phyloP scores from a whole-genome alignment of 2,797 vertebrate genomes.

The Cynodonichthys magdalenae region DNA sequence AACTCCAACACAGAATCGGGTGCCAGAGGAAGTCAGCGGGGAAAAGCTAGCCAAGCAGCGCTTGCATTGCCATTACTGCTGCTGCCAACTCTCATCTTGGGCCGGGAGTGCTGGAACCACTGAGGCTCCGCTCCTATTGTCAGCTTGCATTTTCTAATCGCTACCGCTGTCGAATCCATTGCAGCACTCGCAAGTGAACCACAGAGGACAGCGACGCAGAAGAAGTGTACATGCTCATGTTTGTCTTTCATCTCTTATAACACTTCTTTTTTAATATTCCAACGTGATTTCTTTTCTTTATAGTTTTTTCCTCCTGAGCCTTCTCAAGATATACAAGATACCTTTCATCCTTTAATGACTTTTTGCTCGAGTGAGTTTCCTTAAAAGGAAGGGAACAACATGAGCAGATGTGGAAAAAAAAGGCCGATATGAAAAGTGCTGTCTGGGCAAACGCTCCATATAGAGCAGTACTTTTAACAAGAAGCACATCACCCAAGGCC shows the following conservation, averaged over 20 bases:
- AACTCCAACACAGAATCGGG: slow-evolving; percentile 75
- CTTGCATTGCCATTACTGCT: slow-evolving; percentile 62
- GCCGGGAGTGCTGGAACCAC: slow-evolving; percentile 69
- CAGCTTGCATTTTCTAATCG: slow-evolving; percentile 31
- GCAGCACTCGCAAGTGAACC: slow-evolving; percentile 35
- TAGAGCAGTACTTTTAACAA: slow-evolving; percentile 60
- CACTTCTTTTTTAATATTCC: slow-evolving; percentile 24
- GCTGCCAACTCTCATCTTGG: slow-evolving; percentile 66
- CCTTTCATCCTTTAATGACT: slow-evolving; percentile 31
- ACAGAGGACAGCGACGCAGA: slow-evolving; percentile 37
- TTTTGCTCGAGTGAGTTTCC: slow-evolving; percentile 35
- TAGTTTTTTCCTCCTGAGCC: slow-evolving; percentile 28
- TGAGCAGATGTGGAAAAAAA: slow-evolving; percentile 35
- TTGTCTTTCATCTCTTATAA: slow-evolving; percentile 10
- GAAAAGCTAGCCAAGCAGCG: slow-evolving; percentile 40
- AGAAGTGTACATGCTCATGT: slow-evolving; percentile 44
- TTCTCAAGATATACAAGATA: slow-evolving; percentile 50
- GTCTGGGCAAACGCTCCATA: slow-evolving; percentile 64
- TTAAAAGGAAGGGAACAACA: slow-evolving; percentile 43
- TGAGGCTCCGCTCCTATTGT: slow-evolving; percentile 38
- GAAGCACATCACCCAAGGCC: slow-evolving; percentile 68
- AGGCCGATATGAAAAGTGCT: slow-evolving; percentile 66
- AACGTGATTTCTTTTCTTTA: slow-evolving; percentile 22
- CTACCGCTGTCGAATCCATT: slow-evolving; percentile 49
- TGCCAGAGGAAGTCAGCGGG: slow-evolving; percentile 69